Percentiles rank a stretch among this genome's conserved stretches.
Evolutionary conservation across 2,888 invertebrate genomes (phyloP).

Genomic region (Homarus gammarus): DNA sequence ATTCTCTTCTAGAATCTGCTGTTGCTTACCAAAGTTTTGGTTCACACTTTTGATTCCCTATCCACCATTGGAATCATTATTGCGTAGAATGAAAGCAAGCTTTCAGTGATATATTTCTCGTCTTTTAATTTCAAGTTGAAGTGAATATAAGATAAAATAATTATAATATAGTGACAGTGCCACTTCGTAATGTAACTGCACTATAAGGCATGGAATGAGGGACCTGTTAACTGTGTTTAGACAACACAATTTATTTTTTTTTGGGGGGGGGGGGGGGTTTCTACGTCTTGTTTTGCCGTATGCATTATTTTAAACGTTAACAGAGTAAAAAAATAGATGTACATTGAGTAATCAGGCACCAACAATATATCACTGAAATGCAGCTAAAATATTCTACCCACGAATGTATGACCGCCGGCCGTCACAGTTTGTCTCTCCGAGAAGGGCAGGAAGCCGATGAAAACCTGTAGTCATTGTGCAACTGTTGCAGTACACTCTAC

Average conservation of each 20-base stretch:
- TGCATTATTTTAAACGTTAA: conserved; percentile 36
- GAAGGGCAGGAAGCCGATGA: conserved; percentile 42
- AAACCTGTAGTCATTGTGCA: conserved; percentile 60
- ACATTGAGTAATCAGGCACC: not conserved
- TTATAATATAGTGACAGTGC: not conserved
- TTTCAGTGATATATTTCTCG: conserved; percentile 8
- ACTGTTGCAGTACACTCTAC: conserved; percentile 54
- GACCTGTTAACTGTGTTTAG: conserved; percentile 16
- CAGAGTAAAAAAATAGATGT: conserved; percentile 25
- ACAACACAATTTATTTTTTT: too few relatives aligned
- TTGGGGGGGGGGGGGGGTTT: too few relatives aligned
- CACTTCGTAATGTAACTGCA: conserved; percentile 55
- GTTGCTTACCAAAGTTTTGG: conserved; percentile 30
- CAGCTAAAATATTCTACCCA: conserved; percentile 26
- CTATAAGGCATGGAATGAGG: conserved; percentile 28
- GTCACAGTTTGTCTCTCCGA: conserved; percentile 24
- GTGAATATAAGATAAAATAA: not conserved
- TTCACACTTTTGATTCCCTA: conserved; percentile 57
- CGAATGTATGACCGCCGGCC: conserved; percentile 24
- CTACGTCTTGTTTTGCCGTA: conserved; percentile 47
- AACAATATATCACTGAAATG: conserved; percentile 37
- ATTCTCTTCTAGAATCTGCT: conserved; percentile 37
- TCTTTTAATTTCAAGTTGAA: not conserved
- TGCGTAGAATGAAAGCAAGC: conserved; percentile 46
- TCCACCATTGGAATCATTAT: conserved; percentile 62